Evolutionary conservation across 2,113 vertebrate genomes (phyloP).

Genomic region (Lates calcarifer): DNA sequence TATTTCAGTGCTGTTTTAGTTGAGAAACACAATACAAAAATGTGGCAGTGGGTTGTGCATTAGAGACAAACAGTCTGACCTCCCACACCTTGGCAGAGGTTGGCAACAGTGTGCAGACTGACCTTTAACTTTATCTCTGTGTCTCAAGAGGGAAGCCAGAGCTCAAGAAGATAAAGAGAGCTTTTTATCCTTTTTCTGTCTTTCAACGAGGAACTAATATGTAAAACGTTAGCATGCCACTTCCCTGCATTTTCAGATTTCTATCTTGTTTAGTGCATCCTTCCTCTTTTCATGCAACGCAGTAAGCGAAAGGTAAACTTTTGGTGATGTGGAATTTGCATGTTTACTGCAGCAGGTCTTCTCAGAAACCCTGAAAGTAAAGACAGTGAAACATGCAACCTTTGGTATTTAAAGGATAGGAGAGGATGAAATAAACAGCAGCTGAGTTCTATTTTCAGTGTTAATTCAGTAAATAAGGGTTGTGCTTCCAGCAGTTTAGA

Average conservation of each 20-base stretch:
- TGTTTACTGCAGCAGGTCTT: constrained; percentile 50
- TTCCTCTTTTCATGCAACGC: constrained; percentile 19
- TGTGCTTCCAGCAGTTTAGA: constrained; percentile 36
- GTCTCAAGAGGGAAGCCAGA: constrained; percentile 54
- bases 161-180: constrained; percentile 53
- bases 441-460: constrained; percentile 44
- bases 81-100: constrained; percentile 73
- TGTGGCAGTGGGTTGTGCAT: constrained; percentile 62
- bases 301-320: constrained; percentile 42
- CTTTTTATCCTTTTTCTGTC: constrained; percentile 11
- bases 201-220: constrained; percentile 11
- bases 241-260: constrained; percentile 18
- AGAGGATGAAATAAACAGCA: constrained; percentile 58
- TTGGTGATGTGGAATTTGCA: constrained; percentile 35
- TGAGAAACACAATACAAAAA: constrained; percentile 39
- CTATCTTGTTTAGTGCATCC: constrained; percentile 19
- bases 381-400: constrained; percentile 33
- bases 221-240: neutral
- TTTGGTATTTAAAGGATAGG: constrained; percentile 49
- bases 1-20: constrained; percentile 21
- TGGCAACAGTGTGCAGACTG: constrained; percentile 55
- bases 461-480: constrained; percentile 51
- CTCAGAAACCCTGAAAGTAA: constrained; percentile 43
- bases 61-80: constrained; percentile 67
- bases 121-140: constrained; percentile 75